A percentile compares a stretch with the other conserved stretches of the same genome.
Conservation (phyloP, 2,888 invertebrate species). For the Terebella lapidaria region DNA sequence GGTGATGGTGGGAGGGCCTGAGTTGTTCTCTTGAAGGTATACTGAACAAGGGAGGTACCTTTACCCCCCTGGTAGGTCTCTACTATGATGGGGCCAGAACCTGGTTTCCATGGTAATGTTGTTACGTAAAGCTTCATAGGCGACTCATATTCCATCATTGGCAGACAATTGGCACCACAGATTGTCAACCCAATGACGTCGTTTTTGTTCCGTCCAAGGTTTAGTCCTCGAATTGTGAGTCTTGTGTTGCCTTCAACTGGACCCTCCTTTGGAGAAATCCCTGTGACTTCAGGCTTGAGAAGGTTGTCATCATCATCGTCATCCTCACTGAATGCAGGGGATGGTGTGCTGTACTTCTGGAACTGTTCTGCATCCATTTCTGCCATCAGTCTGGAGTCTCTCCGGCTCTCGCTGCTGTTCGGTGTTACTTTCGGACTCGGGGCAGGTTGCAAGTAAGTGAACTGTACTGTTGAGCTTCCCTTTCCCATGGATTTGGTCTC, state of each 20-base stretch:
- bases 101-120: constrained; percentile 39
- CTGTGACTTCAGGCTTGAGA: constrained; percentile 33
- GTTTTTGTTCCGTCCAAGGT: constrained; percentile 40
- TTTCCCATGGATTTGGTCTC: constrained; percentile 47
- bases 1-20: neutral
- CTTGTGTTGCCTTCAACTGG: constrained; percentile 36
- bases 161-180: constrained; percentile 43
- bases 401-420: neutral
- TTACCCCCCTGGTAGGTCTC: constrained; percentile 46
- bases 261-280: constrained; percentile 38
- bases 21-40: constrained; percentile 1
- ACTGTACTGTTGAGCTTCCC: constrained; percentile 10
- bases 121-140: constrained; percentile 35
- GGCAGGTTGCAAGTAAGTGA: neutral
- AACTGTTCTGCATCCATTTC: neutral
- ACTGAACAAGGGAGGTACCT: constrained; percentile 20
- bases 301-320: neutral
- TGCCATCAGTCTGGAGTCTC: too few relatives aligned
- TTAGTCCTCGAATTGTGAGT: constrained; percentile 38
- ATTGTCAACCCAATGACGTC: constrained; percentile 43
- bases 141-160: constrained; percentile 42
- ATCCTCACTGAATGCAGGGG: neutral
- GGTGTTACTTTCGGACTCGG: neutral
- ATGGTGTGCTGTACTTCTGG: neutral
- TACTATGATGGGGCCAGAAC: constrained; percentile 40